Evolutionary conservation across 2,113 vertebrate species (phyloP), one percentile per base, ranked within the genome.

Genomic region (Motacilla alba): DNA sequence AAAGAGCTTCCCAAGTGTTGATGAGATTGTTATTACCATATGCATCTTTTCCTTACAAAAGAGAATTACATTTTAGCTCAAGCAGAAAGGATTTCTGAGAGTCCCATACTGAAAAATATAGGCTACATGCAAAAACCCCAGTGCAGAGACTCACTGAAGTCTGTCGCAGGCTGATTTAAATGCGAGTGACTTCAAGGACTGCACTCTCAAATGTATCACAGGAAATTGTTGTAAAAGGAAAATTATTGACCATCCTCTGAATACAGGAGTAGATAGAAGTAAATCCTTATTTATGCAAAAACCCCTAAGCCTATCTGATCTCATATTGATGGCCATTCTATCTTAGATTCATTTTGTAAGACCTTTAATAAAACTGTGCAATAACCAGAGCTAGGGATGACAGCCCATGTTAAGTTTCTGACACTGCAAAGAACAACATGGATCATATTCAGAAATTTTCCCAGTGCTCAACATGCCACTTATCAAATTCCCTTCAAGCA

Each of bases 401-500:
- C 77, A 79, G 53, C 56, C 43, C 43, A 3, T 24, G 12, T 44
- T n/a, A 31, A 63, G 31, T 83, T 94, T 63, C 88, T 96, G 93
- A 93, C 89, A 80, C 52, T 6, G 7, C 17, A 16, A 77, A 83
- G 93, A 92, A 50, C 74, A 82, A 67, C 1, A 0, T 28, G 66
- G 56, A 70, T 85, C 64, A 75, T 31, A 86, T 72, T 77, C 64
- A 95, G 88, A 77, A 30, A 60, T 83, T 72, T 89, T 95, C 88
- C 85, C 88, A 87, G 68, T 26, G 44, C 80, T 93, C 85, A 83
- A 90, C 64, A 20, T 33, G 58, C 72, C 89, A 88, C 62, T 95
- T 96, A 91, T 93, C 95, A 95, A 92, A 74, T 93, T 81, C 83
- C 94, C 94, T 95, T 83, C 88, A 64, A 95, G 87, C 37, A 2